Evolutionary conservation across 2,888 invertebrate species (phyloP).

Genomic region (Notocelia uddmanniana): DNA sequence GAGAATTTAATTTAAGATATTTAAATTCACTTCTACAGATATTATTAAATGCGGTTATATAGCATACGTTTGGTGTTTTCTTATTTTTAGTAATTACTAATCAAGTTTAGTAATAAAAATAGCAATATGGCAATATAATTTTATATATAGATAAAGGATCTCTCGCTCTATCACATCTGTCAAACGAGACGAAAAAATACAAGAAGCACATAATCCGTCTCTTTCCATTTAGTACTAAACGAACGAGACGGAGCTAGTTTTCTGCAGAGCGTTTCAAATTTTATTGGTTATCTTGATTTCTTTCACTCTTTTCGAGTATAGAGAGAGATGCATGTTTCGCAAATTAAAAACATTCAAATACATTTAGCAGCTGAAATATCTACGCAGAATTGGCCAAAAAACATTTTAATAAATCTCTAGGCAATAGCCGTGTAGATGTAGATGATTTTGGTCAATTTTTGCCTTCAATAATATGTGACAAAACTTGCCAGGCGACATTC

Average conservation of each 20-base stretch:
- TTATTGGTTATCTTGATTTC: constrained; percentile 12
- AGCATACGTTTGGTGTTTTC: constrained; percentile 27
- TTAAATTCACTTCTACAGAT: constrained; percentile 9
- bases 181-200: neutral
- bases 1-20: neutral
- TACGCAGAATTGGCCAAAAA: no score
- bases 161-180: neutral
- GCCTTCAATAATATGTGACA: no score
- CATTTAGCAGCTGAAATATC: no score
- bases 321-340: neutral
- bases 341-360: no score
- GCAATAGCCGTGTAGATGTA: no score
- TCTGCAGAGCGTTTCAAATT: neutral
- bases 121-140: neutral
- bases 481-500: no score
- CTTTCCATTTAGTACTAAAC: neutral
- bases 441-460: no score
- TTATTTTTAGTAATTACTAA: constrained; percentile 10
- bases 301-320: neutral
- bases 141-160: neutral
- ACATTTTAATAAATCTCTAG: no score
- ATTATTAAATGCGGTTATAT: constrained; percentile 18
- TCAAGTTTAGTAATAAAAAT: constrained; percentile 26
- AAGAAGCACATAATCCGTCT: neutral
- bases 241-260: neutral